Conservation (phyloP, 2,888 invertebrate species). For the Meandrusa payeni region DNA sequence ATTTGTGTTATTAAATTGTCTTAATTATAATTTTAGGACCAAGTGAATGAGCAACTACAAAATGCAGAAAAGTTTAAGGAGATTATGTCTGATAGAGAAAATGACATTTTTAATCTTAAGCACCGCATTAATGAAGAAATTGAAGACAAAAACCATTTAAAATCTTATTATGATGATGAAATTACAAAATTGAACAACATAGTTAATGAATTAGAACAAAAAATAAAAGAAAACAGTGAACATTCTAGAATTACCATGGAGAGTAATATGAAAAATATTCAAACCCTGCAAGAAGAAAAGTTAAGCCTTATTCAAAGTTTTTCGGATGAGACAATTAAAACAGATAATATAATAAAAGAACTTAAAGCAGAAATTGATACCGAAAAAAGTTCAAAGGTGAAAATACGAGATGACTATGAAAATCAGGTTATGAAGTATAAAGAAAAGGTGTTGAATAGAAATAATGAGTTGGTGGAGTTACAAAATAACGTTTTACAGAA, state of each 20-base stretch:
- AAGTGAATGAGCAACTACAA: slow-evolving; percentile 36
- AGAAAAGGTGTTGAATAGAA: slow-evolving; percentile 63
- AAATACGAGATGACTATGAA: slow-evolving; percentile 58
- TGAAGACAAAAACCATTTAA: slow-evolving; percentile 52
- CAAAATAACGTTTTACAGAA: slow-evolving; percentile 59
- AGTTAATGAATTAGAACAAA: slow-evolving; percentile 60
- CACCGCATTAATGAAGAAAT: slow-evolving; percentile 62
- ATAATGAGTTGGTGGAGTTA: slow-evolving; percentile 64
- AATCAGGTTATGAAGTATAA: slow-evolving; percentile 61
- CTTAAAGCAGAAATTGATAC: slow-evolving; percentile 48
- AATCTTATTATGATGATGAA: slow-evolving; percentile 48
- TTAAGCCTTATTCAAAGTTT: slow-evolving; percentile 54
- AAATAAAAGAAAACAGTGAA: slow-evolving; percentile 49
- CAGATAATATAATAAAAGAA: slow-evolving; percentile 46
- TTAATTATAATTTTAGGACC: slow-evolving; percentile 40
- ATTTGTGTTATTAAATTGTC: too few species aligned
- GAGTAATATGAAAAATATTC: slow-evolving; percentile 54
- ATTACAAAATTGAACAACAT: slow-evolving; percentile 57
- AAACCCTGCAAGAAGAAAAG: slow-evolving; percentile 64
- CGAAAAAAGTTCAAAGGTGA: slow-evolving; percentile 51
- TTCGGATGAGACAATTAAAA: slow-evolving; percentile 54
- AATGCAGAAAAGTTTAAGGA: slow-evolving; percentile 31
- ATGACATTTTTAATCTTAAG: slow-evolving; percentile 52
- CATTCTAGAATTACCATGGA: slow-evolving; percentile 47
- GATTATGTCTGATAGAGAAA: slow-evolving; percentile 50